Evolutionary conservation across 2,113 vertebrate genomes (phyloP).

Genomic region (Ellobius talpinus): DNA sequence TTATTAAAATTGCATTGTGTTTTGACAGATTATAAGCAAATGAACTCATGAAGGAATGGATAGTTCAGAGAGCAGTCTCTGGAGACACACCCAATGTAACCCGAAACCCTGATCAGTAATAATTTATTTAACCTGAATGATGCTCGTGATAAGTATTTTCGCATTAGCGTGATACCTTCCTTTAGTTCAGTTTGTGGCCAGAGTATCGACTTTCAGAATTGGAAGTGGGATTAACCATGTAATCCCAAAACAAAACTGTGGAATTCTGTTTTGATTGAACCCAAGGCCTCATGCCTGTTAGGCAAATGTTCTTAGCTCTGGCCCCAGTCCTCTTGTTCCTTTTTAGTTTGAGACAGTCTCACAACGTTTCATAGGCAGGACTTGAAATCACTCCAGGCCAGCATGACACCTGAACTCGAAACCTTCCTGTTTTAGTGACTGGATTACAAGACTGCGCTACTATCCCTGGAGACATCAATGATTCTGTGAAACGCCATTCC

Average conservation of each 20-base stretch:
- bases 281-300: not conserved
- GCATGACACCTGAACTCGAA: not conserved
- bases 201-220: not conserved
- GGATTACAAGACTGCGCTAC: not conserved
- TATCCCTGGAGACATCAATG: not conserved
- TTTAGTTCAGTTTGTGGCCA: not conserved
- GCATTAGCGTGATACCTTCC: not conserved
- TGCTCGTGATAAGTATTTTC: not conserved
- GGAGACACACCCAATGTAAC: not conserved
- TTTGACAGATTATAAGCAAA: constrained; percentile 16
- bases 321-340: not conserved
- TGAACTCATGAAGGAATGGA: not conserved
- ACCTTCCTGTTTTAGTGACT: not conserved
- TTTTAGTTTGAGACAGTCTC: not conserved
- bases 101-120: not conserved
- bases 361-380: not conserved
- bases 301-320: not conserved
- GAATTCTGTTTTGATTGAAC: not conserved
- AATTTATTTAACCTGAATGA: constrained; percentile 2
- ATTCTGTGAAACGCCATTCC: not conserved
- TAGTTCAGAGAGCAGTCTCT: not conserved
- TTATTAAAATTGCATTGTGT: constrained; percentile 35
- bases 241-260: constrained; percentile 40
- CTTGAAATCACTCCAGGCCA: not conserved
- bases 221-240: not conserved